phyloP scores from a whole-genome alignment of 2,888 invertebrate genomes.

The Mythimna ferrago region DNA sequence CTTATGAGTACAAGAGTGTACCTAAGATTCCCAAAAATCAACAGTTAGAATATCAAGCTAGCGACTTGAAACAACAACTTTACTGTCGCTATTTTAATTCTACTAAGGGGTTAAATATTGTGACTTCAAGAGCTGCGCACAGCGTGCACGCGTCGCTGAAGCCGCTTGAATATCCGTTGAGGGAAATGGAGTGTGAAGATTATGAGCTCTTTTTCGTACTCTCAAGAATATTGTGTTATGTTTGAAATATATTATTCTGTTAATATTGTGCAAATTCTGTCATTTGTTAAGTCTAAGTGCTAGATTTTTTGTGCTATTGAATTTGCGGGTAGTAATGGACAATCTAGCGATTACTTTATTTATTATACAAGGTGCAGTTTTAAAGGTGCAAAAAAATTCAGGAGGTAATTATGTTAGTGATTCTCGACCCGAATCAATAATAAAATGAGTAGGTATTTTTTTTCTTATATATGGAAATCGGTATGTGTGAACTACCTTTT shows the following conservation, averaged over 20 bases:
- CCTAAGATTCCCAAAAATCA: background rate
- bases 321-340: background rate
- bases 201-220: conserved; percentile 26
- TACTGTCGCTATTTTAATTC: background rate
- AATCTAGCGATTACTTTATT: background rate
- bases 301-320: background rate
- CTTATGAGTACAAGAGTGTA: no score
- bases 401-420: no score
- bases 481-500: no score
- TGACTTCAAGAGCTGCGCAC: conserved; percentile 23
- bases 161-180: conserved; percentile 47
- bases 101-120: conserved; percentile 32
- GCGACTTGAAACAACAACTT: background rate
- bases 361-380: no score
- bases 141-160: conserved; percentile 32
- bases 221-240: conserved; percentile 13
- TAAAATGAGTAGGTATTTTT: no score
- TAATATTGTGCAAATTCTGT: conserved; percentile 10
- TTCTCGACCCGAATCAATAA: no score
- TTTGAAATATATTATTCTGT: conserved; percentile 2
- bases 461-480: no score
- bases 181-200: conserved; percentile 61
- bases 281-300: no score
- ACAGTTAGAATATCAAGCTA: background rate
- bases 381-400: no score